Conservation (phyloP, 2,888 invertebrate species). For the Lottia gigantea region DNA sequence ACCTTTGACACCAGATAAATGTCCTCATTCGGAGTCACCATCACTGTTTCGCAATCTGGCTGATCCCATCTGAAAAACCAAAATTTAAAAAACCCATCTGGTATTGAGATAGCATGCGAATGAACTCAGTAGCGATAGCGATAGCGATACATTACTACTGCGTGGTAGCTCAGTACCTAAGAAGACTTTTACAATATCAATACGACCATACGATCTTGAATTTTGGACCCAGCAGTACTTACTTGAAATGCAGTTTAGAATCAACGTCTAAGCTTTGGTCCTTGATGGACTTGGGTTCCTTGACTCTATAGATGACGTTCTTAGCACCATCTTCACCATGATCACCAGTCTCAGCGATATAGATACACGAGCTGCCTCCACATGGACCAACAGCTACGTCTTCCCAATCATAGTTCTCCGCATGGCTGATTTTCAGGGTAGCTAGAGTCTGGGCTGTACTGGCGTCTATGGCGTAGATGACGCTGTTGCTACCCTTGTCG, state of each 20-base stretch:
- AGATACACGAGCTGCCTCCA: slow-evolving; percentile 24
- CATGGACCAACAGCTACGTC: slow-evolving; percentile 22
- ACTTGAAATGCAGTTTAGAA: slow-evolving; percentile 21
- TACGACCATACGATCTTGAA: not conserved
- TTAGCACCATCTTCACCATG: slow-evolving; percentile 18
- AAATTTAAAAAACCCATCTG: not conserved
- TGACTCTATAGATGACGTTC: slow-evolving; percentile 30
- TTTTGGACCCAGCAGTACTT: not conserved
- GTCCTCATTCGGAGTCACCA: not conserved
- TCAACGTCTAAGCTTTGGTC: slow-evolving; percentile 17
- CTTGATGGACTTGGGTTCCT: slow-evolving; percentile 25
- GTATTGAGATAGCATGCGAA: no score
- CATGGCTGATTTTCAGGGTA: not conserved
- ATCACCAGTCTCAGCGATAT: slow-evolving; percentile 34
- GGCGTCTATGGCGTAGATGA: not conserved
- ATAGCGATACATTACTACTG: no score
- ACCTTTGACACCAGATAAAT: slow-evolving; percentile 5
- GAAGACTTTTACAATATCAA: no score
- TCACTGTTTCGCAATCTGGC: not conserved
- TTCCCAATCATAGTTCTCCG: slow-evolving; percentile 20
- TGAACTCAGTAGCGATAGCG: no score
- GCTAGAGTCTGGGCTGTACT: not conserved
- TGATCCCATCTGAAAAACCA: not conserved
- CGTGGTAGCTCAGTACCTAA: no score
- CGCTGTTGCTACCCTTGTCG: slow-evolving; percentile 22